Evolutionary conservation across 2,113 vertebrate genomes (phyloP).

Genomic region (Candoia aspera): DNA sequence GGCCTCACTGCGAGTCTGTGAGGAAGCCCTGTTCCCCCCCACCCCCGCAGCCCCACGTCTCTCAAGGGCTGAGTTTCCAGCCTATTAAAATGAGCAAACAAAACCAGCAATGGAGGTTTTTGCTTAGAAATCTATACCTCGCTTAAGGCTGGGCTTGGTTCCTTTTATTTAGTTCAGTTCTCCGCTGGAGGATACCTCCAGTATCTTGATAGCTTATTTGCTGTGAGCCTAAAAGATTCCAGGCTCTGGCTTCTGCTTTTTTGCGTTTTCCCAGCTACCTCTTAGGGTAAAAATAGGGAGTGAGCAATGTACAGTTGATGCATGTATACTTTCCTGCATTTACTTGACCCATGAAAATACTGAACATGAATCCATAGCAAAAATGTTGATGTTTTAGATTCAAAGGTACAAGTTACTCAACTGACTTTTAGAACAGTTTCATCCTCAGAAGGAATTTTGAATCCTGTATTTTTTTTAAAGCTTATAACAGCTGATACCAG

Average conservation of each 20-base stretch:
- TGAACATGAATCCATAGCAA: neutral
- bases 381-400: neutral
- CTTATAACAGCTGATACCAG: neutral
- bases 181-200: neutral
- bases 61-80: neutral
- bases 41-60: neutral
- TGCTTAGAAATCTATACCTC: neutral
- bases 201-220: neutral
- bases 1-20: neutral
- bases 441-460: neutral
- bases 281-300: neutral
- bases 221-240: neutral
- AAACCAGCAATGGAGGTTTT: neutral
- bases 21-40: neutral
- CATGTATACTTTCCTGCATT: neutral
- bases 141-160: neutral
- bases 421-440: neutral
- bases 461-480: neutral
- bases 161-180: neutral
- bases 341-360: neutral
- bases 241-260: neutral
- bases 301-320: neutral
- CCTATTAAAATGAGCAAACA: neutral
- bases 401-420: neutral
- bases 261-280: neutral